phyloP scores from a whole-genome alignment of 2,888 invertebrate species.

The Rhynchonema sp. region DNA sequence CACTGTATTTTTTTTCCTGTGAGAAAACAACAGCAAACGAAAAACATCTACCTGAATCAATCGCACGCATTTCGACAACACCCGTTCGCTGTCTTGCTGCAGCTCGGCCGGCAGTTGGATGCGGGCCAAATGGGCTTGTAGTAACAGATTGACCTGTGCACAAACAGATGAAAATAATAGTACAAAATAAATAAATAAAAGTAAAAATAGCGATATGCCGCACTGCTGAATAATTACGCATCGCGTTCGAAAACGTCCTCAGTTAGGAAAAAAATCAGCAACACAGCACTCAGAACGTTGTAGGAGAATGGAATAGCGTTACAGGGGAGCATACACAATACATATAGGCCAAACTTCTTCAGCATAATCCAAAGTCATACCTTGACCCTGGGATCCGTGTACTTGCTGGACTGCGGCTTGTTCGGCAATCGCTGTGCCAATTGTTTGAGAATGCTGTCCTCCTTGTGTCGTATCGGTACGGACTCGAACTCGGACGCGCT shows the following conservation, averaged over 20 bases:
- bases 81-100: conserved; percentile 70
- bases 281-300: too few species aligned
- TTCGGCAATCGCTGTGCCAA: conserved; percentile 39
- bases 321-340: neutral
- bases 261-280: too few species aligned
- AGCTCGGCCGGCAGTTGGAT: conserved; percentile 84
- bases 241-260: too few species aligned
- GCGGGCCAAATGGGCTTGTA: conserved; percentile 86
- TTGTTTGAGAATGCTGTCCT: conserved; percentile 59
- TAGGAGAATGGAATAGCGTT: too few species aligned
- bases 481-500: conserved; percentile 90
- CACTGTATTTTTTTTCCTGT: too few species aligned
- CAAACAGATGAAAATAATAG: neutral
- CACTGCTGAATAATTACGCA: too few species aligned
- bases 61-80: neutral
- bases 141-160: conserved; percentile 51
- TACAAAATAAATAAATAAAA: too few species aligned
- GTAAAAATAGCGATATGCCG: too few species aligned
- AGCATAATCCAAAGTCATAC: too few species aligned
- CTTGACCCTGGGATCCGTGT: conserved; percentile 89
- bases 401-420: conserved; percentile 54
- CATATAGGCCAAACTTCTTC: neutral
- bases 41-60: neutral
- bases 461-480: conserved; percentile 73
- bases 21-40: neutral